A percentile compares a stretch with the other conserved stretches of the same genome.
These are phyloP conservation scores for Idaea dimidiata DNA, from an alignment of 2,888 invertebrate species.

Conservation along the genomic window DNA sequence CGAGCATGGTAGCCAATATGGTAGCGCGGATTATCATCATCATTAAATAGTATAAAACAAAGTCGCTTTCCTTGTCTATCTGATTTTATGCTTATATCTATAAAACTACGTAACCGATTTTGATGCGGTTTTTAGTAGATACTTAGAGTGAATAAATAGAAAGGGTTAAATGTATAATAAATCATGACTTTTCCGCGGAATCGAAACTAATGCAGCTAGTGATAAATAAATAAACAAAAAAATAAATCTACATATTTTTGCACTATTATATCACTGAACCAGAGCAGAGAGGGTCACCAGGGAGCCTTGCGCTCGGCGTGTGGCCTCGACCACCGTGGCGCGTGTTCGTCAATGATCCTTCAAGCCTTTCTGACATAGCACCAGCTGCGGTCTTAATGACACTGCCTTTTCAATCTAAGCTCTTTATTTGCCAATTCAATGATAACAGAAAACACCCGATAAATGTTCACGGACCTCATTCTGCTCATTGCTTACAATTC, in stretches of 20 bases:
- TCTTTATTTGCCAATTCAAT: background rate
- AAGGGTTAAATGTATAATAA: too few relatives aligned
- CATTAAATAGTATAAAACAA: too few relatives aligned
- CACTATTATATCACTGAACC: background rate
- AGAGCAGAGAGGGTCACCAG: background rate
- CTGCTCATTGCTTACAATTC: background rate
- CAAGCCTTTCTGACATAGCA: background rate
- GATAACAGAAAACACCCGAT: background rate
- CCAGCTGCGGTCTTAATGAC: background rate
- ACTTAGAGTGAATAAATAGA: too few relatives aligned
- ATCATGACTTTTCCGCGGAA: too few relatives aligned
- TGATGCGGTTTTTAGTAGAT: too few relatives aligned
- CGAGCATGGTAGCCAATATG: too few relatives aligned
- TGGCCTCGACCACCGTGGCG: background rate
- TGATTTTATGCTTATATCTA: too few relatives aligned
- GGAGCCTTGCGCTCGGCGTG: background rate
- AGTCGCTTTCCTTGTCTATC: too few relatives aligned
- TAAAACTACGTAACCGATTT: too few relatives aligned
- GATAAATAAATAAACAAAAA: too few relatives aligned
- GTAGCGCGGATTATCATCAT: too few relatives aligned
- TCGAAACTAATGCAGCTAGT: too few relatives aligned
- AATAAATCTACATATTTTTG: background rate
- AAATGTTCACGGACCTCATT: background rate
- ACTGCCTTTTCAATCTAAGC: background rate
- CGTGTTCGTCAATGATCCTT: background rate